Evolutionary conservation across 2,888 invertebrate species (phyloP).

Genomic region (Cerastoderma edule): DNA sequence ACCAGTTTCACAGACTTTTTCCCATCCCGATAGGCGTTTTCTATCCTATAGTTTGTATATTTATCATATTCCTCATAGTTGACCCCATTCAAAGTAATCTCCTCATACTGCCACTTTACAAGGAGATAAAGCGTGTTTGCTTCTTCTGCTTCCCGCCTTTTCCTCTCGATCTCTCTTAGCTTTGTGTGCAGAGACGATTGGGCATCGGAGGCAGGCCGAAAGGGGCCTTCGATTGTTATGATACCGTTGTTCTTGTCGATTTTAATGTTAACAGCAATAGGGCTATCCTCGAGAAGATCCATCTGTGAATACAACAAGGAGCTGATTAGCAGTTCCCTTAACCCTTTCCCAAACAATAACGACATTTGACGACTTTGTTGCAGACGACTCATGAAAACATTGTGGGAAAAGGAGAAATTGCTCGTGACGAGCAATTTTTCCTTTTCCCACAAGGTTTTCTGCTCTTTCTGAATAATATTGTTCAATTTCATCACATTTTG

Average conservation of each 20-base stretch:
- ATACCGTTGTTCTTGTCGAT: conserved; percentile 40
- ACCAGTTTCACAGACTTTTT: conserved; percentile 27
- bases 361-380: no score
- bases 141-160: background rate
- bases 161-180: conserved; percentile 35
- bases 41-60: conserved; percentile 47
- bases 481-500: no score
- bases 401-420: no score
- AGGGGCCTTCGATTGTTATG: conserved; percentile 49
- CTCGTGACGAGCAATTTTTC: no score
- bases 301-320: no score
- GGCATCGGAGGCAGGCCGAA: conserved; percentile 40
- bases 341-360: no score
- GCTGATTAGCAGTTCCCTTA: no score
- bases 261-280: conserved; percentile 44
- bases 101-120: conserved; percentile 51
- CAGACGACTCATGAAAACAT: no score
- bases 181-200: conserved; percentile 31
- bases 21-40: conserved; percentile 52
- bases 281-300: no score
- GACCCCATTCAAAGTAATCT: conserved; percentile 12
- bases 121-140: conserved; percentile 35
- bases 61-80: conserved; percentile 32
- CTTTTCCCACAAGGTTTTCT: no score
- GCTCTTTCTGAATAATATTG: no score